phyloP scores from a whole-genome alignment of 2,113 vertebrate species.

The Pluvianellus socialis region DNA sequence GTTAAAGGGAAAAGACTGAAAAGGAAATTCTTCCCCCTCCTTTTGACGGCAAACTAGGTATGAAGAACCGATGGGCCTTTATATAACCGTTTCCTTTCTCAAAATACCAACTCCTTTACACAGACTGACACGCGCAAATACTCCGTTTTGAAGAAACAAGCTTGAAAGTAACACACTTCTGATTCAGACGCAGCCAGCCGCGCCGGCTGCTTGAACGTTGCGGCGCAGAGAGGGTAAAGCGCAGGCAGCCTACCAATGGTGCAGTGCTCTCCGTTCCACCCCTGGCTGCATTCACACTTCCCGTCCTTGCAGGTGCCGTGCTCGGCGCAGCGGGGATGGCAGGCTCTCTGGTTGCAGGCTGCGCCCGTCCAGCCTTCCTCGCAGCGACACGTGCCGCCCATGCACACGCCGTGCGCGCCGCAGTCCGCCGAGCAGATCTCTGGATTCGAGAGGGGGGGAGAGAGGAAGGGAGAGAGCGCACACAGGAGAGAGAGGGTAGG shows the following conservation, averaged over 20 bases:
- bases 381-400: constrained; percentile 90
- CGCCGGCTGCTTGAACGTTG: neutral
- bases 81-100: neutral
- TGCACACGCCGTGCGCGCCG: constrained; percentile 88
- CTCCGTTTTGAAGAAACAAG: neutral
- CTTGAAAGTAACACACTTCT: neutral
- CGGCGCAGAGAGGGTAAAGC: neutral
- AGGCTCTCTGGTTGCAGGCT: constrained; percentile 89
- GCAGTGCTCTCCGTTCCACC: constrained; percentile 98
- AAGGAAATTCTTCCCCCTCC: neutral
- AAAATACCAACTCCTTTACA: neutral
- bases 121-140: neutral
- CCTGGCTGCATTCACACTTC: constrained; percentile 96
- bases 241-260: constrained; percentile 88
- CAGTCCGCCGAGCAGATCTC: constrained; percentile 92
- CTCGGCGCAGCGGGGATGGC: constrained; percentile 93
- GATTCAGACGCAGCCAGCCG: neutral
- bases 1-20: neutral
- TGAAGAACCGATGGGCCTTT: neutral
- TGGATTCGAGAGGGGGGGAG: constrained; percentile 16
- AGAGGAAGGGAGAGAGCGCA: neutral
- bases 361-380: constrained; percentile 94
- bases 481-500: neutral
- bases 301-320: constrained; percentile 95
- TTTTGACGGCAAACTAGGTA: neutral